These are phyloP conservation scores for Caenorhabditis sinica DNA, from an alignment of 2,888 invertebrate genomes.

Conservation along the genomic window DNA sequence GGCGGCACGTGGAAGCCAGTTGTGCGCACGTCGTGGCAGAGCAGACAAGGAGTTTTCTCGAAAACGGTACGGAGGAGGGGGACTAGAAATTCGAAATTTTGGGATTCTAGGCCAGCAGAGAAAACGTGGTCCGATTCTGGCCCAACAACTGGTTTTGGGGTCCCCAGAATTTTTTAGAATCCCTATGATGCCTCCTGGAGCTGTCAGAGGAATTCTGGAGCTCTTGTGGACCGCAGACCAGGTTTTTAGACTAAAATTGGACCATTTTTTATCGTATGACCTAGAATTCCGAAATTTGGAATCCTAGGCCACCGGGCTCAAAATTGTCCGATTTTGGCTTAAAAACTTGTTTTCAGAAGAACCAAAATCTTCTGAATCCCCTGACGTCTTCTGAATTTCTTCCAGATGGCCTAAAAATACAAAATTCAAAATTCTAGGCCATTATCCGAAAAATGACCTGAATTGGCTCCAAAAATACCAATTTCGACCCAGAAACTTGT, in stretches of 20 bases:
- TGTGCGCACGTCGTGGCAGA: not conserved
- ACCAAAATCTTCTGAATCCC: too few species aligned
- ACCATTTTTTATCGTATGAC: too few species aligned
- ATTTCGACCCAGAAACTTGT: not conserved
- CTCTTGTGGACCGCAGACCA: too few species aligned
- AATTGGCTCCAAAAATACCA: not conserved
- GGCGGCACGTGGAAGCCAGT: conserved; percentile 22
- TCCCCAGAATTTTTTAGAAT: too few species aligned
- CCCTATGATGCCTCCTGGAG: too few species aligned
- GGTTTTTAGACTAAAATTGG: too few species aligned
- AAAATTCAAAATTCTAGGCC: not conserved
- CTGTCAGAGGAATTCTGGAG: too few species aligned
- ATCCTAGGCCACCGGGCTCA: not conserved
- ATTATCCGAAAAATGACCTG: not conserved
- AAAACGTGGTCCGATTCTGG: too few species aligned
- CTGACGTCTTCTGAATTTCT: not conserved
- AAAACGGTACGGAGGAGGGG: not conserved
- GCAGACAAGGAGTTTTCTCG: conserved; percentile 20
- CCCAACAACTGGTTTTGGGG: too few species aligned
- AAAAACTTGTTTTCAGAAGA: not conserved
- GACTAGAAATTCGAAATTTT: not conserved
- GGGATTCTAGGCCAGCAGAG: too few species aligned
- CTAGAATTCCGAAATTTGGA: not conserved
- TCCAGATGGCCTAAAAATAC: not conserved
- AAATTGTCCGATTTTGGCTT: not conserved